These are phyloP conservation scores for Etheostoma cragini DNA, from an alignment of 2,113 vertebrate species.

Conservation along the genomic window DNA sequence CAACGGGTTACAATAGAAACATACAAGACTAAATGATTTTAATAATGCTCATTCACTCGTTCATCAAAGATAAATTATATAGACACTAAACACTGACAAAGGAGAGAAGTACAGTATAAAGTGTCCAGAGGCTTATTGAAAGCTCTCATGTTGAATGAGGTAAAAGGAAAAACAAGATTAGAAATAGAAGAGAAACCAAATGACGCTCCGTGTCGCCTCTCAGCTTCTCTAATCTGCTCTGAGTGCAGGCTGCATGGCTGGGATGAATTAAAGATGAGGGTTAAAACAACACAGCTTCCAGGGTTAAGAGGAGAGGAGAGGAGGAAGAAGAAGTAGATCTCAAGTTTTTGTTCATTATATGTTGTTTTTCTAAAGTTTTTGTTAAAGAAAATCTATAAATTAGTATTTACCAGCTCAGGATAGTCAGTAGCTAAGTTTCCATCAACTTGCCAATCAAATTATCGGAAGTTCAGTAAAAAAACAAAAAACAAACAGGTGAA, in stretches of 20 bases:
- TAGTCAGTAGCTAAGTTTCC: neutral
- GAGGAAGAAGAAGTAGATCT: constrained; percentile 4
- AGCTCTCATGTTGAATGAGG: constrained; percentile 38
- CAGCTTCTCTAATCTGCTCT: constrained; percentile 53
- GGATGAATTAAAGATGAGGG: constrained; percentile 94
- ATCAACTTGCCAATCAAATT: too few species aligned
- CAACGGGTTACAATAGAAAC: neutral
- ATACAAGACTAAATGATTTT: neutral
- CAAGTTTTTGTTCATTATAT: neutral
- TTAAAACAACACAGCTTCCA: constrained; percentile 88
- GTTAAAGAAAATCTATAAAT: neutral
- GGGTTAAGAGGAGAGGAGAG: constrained; percentile 82
- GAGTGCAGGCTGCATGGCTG: constrained; percentile 83
- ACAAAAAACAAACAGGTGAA: too few species aligned
- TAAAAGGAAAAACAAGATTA: constrained; percentile 50
- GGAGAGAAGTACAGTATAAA: constrained; percentile 2
- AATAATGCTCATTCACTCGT: neutral
- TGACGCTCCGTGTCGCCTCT: constrained; percentile 78
- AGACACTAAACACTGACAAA: neutral
- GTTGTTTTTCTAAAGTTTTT: constrained; percentile 5
- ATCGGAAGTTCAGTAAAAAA: too few species aligned
- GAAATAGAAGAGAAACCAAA: constrained; percentile 52
- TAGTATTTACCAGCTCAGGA: neutral
- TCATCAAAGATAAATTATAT: neutral
- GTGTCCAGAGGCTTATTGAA: constrained; percentile 35